Base-by-base conservation (phyloP, 2,797 vertebrate genomes). In the Sebastes iracundus region DNA sequence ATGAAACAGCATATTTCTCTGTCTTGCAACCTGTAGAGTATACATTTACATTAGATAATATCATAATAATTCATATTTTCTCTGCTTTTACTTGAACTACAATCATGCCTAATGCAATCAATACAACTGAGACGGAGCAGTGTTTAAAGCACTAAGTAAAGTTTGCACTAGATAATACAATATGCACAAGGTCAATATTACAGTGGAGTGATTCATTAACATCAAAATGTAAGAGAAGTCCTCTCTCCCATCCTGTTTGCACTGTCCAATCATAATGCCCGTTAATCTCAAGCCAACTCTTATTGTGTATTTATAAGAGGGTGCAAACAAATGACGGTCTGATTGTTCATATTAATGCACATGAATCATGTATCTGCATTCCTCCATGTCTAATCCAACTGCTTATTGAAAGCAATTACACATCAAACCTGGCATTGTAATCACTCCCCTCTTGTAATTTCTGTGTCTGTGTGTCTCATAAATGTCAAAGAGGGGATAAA, bases 371-470 rank as follows among this genome's bases (percentile, higher is more conserved):
- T 25, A 18, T 75, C 33, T 28, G n/a, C 65, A 42, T 55, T 59
- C 59, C 33, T 88, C 75, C 59, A 53, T 52, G 70, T 82, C 80
- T 78, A 82, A 85, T 87, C 75, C 79, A 35, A n/a, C 66, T 35
- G 58, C 72, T 78, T 72, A 75, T 28, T 81, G 75, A 82, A 79
- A 88, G 87, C 82, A 90, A 87, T 88, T 77, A 68, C 18, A 52
- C 64, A 82, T 87, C 77, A 85, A 55, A 83, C 64, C 46, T 60
- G 56, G 23, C 69, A 56, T 74, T 77, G 61, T 85, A 70, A 89
- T 87, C 63, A 52, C 56, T 72, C 67, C 38, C 38, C 72, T 60
- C 61, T 68, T 81, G 30, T 75, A 80, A 52, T 79, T 87, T 72
- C 13, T 25, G 18, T 70, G 70, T 46, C 74, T 70, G 23, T 8